Evolutionary conservation across 2,888 invertebrate species (phyloP).

Genomic region (Dyspetes luteomarginatus): DNA sequence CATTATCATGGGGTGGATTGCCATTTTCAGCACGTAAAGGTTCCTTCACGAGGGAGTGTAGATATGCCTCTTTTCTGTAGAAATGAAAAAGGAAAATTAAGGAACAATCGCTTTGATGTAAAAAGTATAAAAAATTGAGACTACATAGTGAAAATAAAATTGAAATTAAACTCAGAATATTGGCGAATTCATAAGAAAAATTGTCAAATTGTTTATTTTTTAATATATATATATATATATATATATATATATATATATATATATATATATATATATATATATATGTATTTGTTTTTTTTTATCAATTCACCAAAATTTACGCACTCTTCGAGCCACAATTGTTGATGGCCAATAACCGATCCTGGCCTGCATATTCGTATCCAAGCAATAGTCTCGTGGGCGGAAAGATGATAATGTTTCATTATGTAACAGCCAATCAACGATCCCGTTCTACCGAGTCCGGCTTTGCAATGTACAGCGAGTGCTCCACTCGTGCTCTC

Average conservation of each 20-base stretch:
- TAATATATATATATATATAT: conserved; percentile 35
- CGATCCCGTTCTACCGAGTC: conserved; percentile 95
- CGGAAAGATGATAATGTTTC: conserved; percentile 92
- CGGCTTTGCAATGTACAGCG: conserved; percentile 97
- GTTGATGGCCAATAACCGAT: conserved; percentile 94
- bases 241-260: too few relatives aligned
- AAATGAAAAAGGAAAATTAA: neutral
- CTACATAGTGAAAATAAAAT: neutral
- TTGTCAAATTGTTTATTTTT: neutral
- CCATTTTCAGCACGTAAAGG: conserved; percentile 78
- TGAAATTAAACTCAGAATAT: conserved; percentile 6
- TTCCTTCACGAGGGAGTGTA: conserved; percentile 77
- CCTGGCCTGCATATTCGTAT: conserved; percentile 94
- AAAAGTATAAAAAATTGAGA: neutral
- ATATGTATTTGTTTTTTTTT: neutral
- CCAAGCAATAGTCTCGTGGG: conserved; percentile 94
- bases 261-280: too few relatives aligned
- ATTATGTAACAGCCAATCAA: conserved; percentile 95
- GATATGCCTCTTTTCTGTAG: conserved; percentile 76
- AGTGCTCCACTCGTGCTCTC: conserved; percentile 91
- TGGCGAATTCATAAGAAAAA: too few relatives aligned
- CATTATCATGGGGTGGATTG: conserved; percentile 79
- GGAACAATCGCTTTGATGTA: neutral
- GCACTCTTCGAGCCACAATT: conserved; percentile 87
- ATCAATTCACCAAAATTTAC: conserved; percentile 56